Conservation (phyloP, 1,140 invertebrate species). For the Alviniconcha marisindica region DNA sequence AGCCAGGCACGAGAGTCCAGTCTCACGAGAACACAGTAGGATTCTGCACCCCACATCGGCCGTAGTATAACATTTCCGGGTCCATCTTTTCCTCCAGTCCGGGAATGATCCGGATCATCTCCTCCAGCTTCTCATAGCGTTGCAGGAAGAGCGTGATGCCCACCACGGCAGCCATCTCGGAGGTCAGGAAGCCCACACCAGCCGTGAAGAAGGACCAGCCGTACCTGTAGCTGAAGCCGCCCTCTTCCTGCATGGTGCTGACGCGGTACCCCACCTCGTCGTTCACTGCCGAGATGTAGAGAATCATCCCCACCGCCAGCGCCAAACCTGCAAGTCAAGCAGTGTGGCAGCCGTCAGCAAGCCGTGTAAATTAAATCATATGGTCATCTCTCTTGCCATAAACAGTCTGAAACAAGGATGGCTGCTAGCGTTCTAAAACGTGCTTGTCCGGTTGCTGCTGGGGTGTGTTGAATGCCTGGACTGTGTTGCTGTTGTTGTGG, state of each 20-base stretch:
- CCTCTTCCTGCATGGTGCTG: constrained; percentile 50
- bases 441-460: too few species aligned
- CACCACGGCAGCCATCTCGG: constrained; percentile 65
- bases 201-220: constrained; percentile 69
- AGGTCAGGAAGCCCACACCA: constrained; percentile 61
- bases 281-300: constrained; percentile 71
- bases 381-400: too few species aligned
- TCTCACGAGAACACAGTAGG: not conserved
- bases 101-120: constrained; percentile 62
- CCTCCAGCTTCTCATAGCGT: constrained; percentile 53
- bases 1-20: too few species aligned
- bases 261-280: constrained; percentile 66
- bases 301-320: constrained; percentile 67
- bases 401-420: too few species aligned
- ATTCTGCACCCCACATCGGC: constrained; percentile 25
- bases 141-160: constrained; percentile 65
- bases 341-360: too few species aligned
- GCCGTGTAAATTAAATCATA: too few species aligned
- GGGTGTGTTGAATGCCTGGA: too few species aligned
- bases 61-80: constrained; percentile 7
- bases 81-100: constrained; percentile 62
- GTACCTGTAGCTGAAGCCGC: constrained; percentile 62
- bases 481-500: too few species aligned
- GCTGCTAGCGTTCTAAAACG: too few species aligned
- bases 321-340: constrained; percentile 54